phyloP scores from a whole-genome alignment of 1,140 invertebrate species.

The Caerostris extrusa region DNA sequence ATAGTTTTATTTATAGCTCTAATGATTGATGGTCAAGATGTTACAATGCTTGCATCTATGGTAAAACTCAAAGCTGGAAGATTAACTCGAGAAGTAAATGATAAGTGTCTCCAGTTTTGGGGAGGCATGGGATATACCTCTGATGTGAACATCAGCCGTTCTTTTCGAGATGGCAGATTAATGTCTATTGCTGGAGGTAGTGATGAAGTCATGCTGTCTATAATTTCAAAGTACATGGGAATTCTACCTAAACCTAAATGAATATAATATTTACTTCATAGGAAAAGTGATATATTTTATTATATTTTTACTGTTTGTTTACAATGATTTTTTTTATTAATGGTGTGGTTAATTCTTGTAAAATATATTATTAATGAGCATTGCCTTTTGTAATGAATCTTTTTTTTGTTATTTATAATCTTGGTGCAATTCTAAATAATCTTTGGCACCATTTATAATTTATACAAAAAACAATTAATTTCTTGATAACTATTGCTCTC shows the following conservation, averaged over 20 bases:
- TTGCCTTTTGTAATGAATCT: too few species aligned
- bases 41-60: conserved; percentile 85
- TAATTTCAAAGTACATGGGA: conserved; percentile 85
- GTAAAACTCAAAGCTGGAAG: conserved; percentile 85
- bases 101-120: conserved; percentile 85
- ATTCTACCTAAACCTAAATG: conserved; percentile 79
- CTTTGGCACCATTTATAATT: too few species aligned
- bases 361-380: too few species aligned
- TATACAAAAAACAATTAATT: too few species aligned
- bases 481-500: too few species aligned
- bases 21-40: conserved; percentile 83
- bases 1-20: conserved; percentile 60
- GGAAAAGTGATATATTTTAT: background rate
- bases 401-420: too few species aligned
- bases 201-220: conserved; percentile 86
- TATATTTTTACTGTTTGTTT: too few species aligned
- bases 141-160: conserved; percentile 83
- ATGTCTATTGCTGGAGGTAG: conserved; percentile 85
- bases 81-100: conserved; percentile 83
- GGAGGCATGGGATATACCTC: conserved; percentile 86
- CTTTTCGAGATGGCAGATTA: conserved; percentile 84
- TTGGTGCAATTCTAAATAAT: too few species aligned
- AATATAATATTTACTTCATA: background rate
- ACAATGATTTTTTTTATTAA: too few species aligned
- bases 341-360: too few species aligned